Conservation (phyloP, 2,113 vertebrate species). For the Ondatra zibethicus region DNA sequence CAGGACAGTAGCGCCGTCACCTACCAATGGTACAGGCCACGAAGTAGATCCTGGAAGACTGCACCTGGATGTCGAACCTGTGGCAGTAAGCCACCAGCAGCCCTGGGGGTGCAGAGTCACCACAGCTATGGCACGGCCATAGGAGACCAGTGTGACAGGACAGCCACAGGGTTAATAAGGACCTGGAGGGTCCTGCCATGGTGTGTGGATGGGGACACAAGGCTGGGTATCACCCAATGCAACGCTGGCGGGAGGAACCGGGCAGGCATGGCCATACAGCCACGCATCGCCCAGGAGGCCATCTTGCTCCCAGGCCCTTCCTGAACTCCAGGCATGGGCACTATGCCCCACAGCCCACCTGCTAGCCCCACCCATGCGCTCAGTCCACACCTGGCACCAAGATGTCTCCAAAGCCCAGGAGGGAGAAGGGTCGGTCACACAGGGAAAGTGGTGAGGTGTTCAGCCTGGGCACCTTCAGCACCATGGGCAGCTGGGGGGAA, state of each 20-base stretch:
- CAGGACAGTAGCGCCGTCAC: conserved; percentile 46
- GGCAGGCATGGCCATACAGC: not conserved
- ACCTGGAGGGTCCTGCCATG: not conserved
- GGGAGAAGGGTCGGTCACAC: conserved; percentile 96
- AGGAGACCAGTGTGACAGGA: not conserved
- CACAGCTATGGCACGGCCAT: not conserved
- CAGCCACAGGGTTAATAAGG: not conserved
- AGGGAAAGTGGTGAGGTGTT: conserved; percentile 93
- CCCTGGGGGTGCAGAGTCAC: conserved; percentile 83
- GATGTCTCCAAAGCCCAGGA: conserved; percentile 97
- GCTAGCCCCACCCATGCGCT: not conserved
- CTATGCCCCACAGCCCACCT: not conserved
- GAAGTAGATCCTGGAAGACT: conserved; percentile 95
- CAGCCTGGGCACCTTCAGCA: conserved; percentile 96
- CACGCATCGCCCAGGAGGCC: not conserved
- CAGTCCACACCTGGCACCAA: conserved; percentile 94
- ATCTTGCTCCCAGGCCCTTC: not conserved
- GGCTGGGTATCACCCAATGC: too few species aligned
- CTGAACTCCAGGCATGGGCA: not conserved
- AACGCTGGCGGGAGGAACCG: not conserved
- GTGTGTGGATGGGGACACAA: too few species aligned
- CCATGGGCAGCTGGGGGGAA: conserved; percentile 94
- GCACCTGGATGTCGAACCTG: conserved; percentile 96
- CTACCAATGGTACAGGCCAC: conserved; percentile 95
- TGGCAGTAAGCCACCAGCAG: conserved; percentile 97